These are phyloP conservation scores for Nannospalax galili DNA, from an alignment of 2,113 vertebrate species.

Conservation along the genomic window DNA sequence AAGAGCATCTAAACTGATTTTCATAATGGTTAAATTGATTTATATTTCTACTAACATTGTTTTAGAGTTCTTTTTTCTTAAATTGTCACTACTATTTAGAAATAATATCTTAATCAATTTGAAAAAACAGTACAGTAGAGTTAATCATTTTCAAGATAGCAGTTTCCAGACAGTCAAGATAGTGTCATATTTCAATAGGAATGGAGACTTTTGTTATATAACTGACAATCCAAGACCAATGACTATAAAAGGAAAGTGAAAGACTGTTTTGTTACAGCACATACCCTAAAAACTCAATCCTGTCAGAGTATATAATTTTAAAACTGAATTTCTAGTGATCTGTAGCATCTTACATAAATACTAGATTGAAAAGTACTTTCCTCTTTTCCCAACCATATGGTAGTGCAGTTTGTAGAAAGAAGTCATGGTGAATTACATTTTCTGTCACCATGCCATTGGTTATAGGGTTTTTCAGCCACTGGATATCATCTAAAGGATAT, in stretches of 20 bases:
- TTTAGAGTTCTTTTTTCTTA: neutral
- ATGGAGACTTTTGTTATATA: constrained; percentile 92
- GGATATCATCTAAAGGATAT: constrained; percentile 69
- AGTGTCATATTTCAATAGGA: constrained; percentile 93
- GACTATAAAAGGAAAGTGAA: constrained; percentile 93
- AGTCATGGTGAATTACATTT: constrained; percentile 2
- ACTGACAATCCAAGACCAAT: constrained; percentile 93
- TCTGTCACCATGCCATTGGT: constrained; percentile 79
- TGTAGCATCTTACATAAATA: constrained; percentile 91
- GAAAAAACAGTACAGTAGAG: constrained; percentile 89
- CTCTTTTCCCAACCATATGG: constrained; percentile 87
- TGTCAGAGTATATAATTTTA: constrained; percentile 91
- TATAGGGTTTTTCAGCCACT: neutral
- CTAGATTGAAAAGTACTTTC: constrained; percentile 91
- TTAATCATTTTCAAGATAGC: constrained; percentile 87
- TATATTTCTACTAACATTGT: neutral
- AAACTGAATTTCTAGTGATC: constrained; percentile 93
- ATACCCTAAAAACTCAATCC: constrained; percentile 92
- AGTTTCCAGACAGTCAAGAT: constrained; percentile 90
- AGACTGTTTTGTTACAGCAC: constrained; percentile 92
- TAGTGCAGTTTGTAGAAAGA: neutral
- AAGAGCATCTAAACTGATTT: neutral
- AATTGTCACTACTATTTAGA: neutral
- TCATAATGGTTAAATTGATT: neutral
- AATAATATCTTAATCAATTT: constrained; percentile 88